Base-by-base conservation (phyloP, 2,888 invertebrate species). In the Microchrysa polita region DNA sequence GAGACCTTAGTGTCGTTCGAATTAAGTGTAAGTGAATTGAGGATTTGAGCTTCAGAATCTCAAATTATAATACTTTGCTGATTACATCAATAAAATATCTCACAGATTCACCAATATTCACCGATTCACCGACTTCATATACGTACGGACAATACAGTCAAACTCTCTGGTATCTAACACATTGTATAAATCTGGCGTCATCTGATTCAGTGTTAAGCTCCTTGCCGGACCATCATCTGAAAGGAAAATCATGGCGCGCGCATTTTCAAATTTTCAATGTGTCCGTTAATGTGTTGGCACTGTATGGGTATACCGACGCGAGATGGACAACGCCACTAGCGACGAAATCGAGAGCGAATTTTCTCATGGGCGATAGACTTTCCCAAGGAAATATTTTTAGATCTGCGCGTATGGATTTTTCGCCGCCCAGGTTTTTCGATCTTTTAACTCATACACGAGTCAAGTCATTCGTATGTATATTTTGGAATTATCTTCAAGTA, bases 1-100 rank as follows among this genome's bases (percentile, higher is more conserved):
- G 83, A 84, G 84, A 85, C 85, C 84, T 83, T 84, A 83, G 83
- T 83, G 83, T 85, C 85, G 85, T 85, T 85, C 85, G 85, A 84
- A 84, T 84, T 82, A 84, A 84, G 83, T 83, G 83, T 84, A 84
- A 84, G 83, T 83, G 84, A 84, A 83, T 83, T 81, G 27, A 34
- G 79, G 80, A 81, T 82, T 81, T 74, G 79, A 78, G 34, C 57
- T 59, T 52, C 42, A 40, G 65, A 40, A 65, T 65, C 55, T 57
- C 44, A 65, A n/a, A 65, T 65, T 73, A 73, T 73, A 73, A 73
- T 73, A 73, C 73, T 65, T 44, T 65, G 40, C 60, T n/a, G 60
- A 59, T 60, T 72, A 60, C 72, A 60, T 72, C 59, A 60, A 72
- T 72, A 60, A 59, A 59, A 60, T n/a, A 23, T 65, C 65, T 69